Percentiles rank a stretch among this genome's conserved stretches.
Conservation (phyloP, 35 echinoderm and acorn worm genomes). For the Chiridota heheva region DNA sequence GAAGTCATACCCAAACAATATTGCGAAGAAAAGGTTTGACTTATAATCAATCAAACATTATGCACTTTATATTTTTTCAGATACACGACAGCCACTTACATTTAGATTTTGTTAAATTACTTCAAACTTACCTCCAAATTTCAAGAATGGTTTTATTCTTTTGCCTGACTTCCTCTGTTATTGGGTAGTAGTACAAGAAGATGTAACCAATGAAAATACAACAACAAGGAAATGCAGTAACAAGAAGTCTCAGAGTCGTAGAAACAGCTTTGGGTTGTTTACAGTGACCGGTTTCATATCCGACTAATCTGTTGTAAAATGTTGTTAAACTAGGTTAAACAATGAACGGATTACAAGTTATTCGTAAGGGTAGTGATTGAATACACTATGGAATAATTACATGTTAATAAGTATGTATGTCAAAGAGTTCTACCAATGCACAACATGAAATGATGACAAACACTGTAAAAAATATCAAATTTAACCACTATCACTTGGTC, state of each 20-base stretch:
- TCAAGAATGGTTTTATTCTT: conserved; percentile 93
- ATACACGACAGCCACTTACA: neutral
- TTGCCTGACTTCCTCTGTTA: conserved; percentile 78
- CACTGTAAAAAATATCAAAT: too few species aligned
- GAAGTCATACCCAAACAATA: too few species aligned
- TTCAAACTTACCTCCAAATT: conserved; percentile 96
- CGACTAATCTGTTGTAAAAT: conserved; percentile 45
- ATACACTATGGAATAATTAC: too few species aligned
- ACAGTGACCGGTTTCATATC: conserved; percentile 74
- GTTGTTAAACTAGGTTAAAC: neutral
- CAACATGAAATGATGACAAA: too few species aligned
- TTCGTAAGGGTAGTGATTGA: too few species aligned
- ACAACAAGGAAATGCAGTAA: conserved; percentile 62
- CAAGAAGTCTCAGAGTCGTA: conserved; percentile 61
- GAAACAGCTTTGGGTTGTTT: conserved; percentile 64
- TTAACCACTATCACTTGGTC: too few species aligned
- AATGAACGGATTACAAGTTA: neutral
- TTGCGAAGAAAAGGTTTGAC: too few species aligned
- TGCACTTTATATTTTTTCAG: too few species aligned
- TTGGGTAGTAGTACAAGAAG: conserved; percentile 82
- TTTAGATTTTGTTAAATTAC: neutral
- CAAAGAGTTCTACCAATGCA: too few species aligned
- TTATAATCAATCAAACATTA: too few species aligned
- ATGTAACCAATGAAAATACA: conserved; percentile 67
- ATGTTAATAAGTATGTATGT: too few species aligned